Conservation (phyloP, 2,797 vertebrate genomes). For the Bradypodion ventrale region DNA sequence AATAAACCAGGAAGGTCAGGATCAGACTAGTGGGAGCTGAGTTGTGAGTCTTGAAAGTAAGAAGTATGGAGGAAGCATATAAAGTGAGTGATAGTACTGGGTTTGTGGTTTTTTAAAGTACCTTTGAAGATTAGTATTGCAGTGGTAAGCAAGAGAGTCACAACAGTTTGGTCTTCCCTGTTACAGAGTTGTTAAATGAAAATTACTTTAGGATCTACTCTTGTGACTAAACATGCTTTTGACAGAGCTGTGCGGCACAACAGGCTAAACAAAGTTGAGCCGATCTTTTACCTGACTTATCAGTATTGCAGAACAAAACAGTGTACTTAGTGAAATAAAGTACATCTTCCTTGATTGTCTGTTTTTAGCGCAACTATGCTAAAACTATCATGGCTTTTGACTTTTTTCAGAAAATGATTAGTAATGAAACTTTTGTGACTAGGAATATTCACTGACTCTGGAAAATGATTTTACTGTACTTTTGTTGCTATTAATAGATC, state of each 20-base stretch:
- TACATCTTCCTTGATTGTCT: conserved; percentile 23
- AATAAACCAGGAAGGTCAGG: conserved; percentile 62
- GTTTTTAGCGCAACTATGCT: background rate
- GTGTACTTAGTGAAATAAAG: background rate
- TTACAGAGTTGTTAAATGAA: conserved; percentile 31
- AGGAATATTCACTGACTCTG: conserved; percentile 23
- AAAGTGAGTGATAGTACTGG: conserved; percentile 66
- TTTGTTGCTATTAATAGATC: conserved; percentile 1
- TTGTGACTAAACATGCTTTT: conserved; percentile 11
- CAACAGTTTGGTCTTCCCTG: conserved; percentile 43
- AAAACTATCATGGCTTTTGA: conserved; percentile 11
- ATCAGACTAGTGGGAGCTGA: conserved; percentile 64
- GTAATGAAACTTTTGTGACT: conserved; percentile 40
- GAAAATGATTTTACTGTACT: conserved; percentile 16
- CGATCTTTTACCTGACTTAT: conserved; percentile 8
- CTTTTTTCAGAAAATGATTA: conserved; percentile 33
- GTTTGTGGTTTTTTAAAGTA: conserved; percentile 41
- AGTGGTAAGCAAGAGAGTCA: conserved; percentile 50
- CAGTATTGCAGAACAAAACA: conserved; percentile 27
- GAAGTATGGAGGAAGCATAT: conserved; percentile 55
- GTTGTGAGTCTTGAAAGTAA: conserved; percentile 63
- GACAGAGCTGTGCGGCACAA: conserved; percentile 22
- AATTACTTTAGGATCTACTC: background rate
- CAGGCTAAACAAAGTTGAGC: conserved; percentile 1
- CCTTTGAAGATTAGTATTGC: conserved; percentile 57